phyloP scores from a whole-genome alignment of 1,140 invertebrate genomes.

The Centruroides sculpturatus region DNA sequence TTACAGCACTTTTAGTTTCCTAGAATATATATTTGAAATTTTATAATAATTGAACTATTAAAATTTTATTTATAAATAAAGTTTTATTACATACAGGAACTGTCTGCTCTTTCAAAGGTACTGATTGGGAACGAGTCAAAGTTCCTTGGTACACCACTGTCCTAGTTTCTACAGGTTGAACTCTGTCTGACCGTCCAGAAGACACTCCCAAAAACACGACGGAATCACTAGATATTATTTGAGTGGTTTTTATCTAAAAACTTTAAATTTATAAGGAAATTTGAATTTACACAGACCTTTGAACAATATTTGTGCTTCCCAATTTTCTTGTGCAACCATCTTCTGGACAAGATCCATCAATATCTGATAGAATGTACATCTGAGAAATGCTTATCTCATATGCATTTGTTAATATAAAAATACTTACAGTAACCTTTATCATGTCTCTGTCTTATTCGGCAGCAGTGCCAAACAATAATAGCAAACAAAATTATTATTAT shows the following conservation, averaged over 20 bases:
- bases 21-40: not conserved
- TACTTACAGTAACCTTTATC: conserved; percentile 38
- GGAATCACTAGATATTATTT: conserved; percentile 18
- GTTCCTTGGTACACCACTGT: conserved; percentile 18
- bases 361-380: too few relatives aligned
- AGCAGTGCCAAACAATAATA: conserved; percentile 36
- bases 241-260: too few relatives aligned
- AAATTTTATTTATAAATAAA: not conserved
- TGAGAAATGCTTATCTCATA: too few relatives aligned
- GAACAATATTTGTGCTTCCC: too few relatives aligned
- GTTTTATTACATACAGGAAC: conserved; percentile 4
- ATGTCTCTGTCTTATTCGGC: conserved; percentile 29
- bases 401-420: not conserved
- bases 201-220: conserved; percentile 23
- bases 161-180: conserved; percentile 11
- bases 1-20: not conserved
- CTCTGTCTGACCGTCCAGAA: too few relatives aligned
- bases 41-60: not conserved
- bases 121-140: conserved; percentile 17
- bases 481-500: conserved; percentile 33
- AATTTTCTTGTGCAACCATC: too few relatives aligned
- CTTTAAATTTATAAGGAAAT: too few relatives aligned
- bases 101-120: conserved; percentile 16
- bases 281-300: too few relatives aligned
- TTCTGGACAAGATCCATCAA: too few relatives aligned